phyloP scores from a whole-genome alignment of 1,140 invertebrate genomes.

The Colletes latitarsis region DNA sequence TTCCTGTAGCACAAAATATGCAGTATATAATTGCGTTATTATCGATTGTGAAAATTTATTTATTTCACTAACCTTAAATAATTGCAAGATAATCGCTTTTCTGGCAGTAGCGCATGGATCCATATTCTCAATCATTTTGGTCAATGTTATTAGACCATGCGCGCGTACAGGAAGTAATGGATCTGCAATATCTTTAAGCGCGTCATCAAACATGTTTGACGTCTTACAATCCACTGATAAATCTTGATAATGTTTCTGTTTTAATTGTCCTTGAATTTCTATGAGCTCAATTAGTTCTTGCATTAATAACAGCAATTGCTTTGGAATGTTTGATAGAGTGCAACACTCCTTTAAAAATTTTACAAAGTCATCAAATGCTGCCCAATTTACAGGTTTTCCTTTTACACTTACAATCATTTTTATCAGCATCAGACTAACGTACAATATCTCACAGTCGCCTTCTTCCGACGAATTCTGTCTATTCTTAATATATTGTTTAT shows the following conservation, averaged over 20 bases:
- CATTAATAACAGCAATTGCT: constrained; percentile 68
- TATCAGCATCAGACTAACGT: constrained; percentile 79
- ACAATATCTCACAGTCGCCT: constrained; percentile 71
- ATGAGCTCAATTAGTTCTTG: constrained; percentile 80
- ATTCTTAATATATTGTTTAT: constrained; percentile 47
- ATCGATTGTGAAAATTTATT: neutral
- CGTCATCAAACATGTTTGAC: constrained; percentile 82
- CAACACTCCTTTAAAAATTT: constrained; percentile 75
- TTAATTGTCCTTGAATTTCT: constrained; percentile 76
- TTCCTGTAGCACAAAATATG: constrained; percentile 81
- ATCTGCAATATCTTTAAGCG: constrained; percentile 86
- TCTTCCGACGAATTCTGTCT: constrained; percentile 38
- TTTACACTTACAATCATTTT: constrained; percentile 73
- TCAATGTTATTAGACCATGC: constrained; percentile 89
- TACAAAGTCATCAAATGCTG: constrained; percentile 78
- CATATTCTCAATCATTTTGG: constrained; percentile 86
- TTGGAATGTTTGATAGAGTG: constrained; percentile 46
- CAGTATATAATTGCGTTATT: neutral
- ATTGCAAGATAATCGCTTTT: constrained; percentile 85
- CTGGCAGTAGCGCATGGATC: constrained; percentile 85
- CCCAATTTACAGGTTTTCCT: constrained; percentile 68
- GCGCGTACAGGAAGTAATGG: constrained; percentile 89
- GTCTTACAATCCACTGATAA: constrained; percentile 65
- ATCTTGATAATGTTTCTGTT: constrained; percentile 67
- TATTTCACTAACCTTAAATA: constrained; percentile 83